Percentiles rank a stretch among this genome's conserved stretches.
Evolutionary conservation across 2,888 invertebrate species (phyloP).

Genomic region (Villa cingulata): DNA sequence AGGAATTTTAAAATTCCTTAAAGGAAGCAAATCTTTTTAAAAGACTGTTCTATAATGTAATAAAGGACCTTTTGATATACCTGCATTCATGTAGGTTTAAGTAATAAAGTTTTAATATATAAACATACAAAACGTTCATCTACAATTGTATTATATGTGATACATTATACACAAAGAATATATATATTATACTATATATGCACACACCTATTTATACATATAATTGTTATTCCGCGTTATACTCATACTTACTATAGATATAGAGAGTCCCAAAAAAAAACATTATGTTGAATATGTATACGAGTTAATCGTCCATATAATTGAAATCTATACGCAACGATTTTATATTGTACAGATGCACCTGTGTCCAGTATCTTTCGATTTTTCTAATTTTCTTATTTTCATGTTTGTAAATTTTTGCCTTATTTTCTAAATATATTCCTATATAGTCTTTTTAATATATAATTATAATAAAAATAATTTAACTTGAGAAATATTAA

Average conservation of each 20-base stretch:
- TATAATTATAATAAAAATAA: neutral
- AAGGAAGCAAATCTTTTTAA: neutral
- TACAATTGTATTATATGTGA: no score
- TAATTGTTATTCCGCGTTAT: slow-evolving; percentile 4
- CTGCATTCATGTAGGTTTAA: no score
- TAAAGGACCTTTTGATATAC: no score
- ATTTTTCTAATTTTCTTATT: neutral
- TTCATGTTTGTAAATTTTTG: neutral
- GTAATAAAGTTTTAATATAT: no score
- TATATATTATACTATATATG: no score
- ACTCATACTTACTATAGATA: no score
- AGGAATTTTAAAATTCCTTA: slow-evolving; percentile 12
- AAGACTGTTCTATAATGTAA: no score
- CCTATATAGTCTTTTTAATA: no score
- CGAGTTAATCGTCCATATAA: slow-evolving; percentile 14
- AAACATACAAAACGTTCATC: no score
- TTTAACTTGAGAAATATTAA: neutral
- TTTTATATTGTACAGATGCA: slow-evolving; percentile 1
- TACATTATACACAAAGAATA: no score
- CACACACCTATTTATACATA: slow-evolving; percentile 1
- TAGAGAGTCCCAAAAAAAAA: slow-evolving; percentile 6
- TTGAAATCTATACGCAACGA: slow-evolving; percentile 11
- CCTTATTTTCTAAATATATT: no score
- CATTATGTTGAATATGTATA: slow-evolving; percentile 6
- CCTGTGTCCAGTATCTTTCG: slow-evolving; percentile 1